These are phyloP conservation scores for Acyrthosiphon pisum DNA, from an alignment of 1,140 invertebrate species.

Conservation along the genomic window DNA sequence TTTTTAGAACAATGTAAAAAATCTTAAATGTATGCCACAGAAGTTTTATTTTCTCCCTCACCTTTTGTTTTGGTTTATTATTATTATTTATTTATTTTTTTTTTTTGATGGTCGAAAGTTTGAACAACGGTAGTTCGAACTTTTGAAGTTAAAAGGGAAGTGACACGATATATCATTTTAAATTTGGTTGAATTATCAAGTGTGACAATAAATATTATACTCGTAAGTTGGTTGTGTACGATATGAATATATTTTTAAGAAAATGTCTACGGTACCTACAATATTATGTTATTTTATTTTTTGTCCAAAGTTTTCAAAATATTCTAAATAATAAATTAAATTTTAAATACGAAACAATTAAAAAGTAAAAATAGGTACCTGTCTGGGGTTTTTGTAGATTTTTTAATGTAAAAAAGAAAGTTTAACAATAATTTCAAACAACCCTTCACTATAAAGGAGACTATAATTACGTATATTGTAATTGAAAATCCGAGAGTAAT, in stretches of 20 bases:
- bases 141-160: background rate
- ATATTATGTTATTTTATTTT: background rate
- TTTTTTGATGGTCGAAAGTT: background rate
- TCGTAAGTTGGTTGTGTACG: background rate
- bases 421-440: background rate
- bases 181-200: background rate
- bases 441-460: background rate
- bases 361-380: background rate
- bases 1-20: background rate
- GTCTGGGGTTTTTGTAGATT: background rate
- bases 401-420: background rate
- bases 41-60: background rate
- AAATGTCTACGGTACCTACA: background rate
- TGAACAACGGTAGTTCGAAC: background rate
- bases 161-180: background rate
- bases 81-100: background rate
- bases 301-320: background rate
- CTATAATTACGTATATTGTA: background rate
- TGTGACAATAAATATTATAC: constrained; percentile 15
- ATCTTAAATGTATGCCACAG: background rate
- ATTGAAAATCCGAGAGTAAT: background rate
- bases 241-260: background rate
- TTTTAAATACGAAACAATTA: background rate
- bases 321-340: background rate
- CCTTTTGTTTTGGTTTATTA: constrained; percentile 6